Evolutionary conservation across 2,888 invertebrate species (phyloP), one percentile per base, ranked within the genome.

Genomic region (Atrina japonica): DNA sequence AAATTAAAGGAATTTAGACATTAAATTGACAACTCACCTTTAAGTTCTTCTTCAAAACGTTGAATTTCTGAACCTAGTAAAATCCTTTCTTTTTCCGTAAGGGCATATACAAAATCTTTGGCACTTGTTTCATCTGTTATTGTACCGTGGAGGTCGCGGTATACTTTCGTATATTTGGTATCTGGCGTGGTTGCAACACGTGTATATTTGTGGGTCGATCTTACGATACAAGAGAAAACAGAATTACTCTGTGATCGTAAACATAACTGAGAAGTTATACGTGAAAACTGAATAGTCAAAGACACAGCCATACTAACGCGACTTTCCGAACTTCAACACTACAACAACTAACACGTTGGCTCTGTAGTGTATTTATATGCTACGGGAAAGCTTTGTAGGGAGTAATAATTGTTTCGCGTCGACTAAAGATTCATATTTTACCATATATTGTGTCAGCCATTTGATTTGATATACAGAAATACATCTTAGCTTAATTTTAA

Each of bases 91-190:
- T 73, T 75, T 25, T 77, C 67, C 43, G 79, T 81, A 41, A 88
- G 68, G 16, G 80, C 82, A 72, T 82, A 84, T 30, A 88, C 82
- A 66, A 88, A 84, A 52, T 88, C 86, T 73, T 83, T 78, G 1
- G 83, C 82, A 25, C 69, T 75, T 16, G 73, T 66, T 27, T 75
- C 65, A 41, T 81, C 81, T 21, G 68, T 77, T 18, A 81, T 75
- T 6, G 75, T 56, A 18, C 80, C 82, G 65, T 80, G 80, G 40
- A 77, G 65, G 65, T 82, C 75, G 50, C 80, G 73, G 58, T 82
- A 82, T 5, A 79, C 63, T 25, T 66, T 49, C 35, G 63, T 73
- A 58, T 66, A 80, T 23, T 66, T 66, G n/a, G 50, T 61, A 25
- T 61, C 53, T 11, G 76, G 66, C 66, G 71, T 70, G 1, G 53